These are phyloP conservation scores for Dyspetes luteomarginatus DNA, from an alignment of 2,888 invertebrate species.

Conservation along the genomic window DNA sequence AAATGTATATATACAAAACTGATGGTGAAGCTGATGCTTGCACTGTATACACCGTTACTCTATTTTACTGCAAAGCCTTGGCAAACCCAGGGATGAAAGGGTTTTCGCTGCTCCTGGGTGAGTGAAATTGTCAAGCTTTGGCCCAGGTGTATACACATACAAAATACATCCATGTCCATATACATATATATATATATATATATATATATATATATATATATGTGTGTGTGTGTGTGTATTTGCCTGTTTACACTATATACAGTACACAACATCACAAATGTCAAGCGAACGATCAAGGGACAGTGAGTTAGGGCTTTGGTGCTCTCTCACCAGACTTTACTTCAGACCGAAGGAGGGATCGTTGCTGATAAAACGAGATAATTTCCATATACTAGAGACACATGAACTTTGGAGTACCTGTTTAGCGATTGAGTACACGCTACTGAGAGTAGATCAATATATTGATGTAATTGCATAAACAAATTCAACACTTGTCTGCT, in stretches of 20 bases:
- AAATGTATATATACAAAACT: slow-evolving; percentile 7
- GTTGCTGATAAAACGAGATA: background rate
- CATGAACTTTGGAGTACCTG: background rate
- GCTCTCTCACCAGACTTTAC: background rate
- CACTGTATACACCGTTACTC: slow-evolving; percentile 31
- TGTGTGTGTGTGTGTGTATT: too few species aligned
- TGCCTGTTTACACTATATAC: background rate
- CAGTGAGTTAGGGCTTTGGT: background rate
- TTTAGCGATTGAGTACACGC: background rate
- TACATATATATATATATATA: background rate
- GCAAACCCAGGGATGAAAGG: slow-evolving; percentile 36
- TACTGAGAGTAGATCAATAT: background rate
- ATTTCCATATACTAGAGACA: background rate
- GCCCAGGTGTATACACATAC: background rate
- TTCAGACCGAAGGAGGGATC: too few species aligned
- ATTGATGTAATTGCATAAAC: too few species aligned
- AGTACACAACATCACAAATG: background rate
- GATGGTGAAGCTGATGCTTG: background rate
- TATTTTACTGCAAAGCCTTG: slow-evolving; percentile 5
- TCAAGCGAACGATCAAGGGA: slow-evolving; percentile 9
- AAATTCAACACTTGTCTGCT: too few species aligned
- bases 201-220: background rate
- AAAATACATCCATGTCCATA: background rate
- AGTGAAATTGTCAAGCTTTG: slow-evolving; percentile 24
- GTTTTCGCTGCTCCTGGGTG: slow-evolving; percentile 16